phyloP scores from a whole-genome alignment of 2,113 vertebrate species.

The Prochilodus magdalenae region DNA sequence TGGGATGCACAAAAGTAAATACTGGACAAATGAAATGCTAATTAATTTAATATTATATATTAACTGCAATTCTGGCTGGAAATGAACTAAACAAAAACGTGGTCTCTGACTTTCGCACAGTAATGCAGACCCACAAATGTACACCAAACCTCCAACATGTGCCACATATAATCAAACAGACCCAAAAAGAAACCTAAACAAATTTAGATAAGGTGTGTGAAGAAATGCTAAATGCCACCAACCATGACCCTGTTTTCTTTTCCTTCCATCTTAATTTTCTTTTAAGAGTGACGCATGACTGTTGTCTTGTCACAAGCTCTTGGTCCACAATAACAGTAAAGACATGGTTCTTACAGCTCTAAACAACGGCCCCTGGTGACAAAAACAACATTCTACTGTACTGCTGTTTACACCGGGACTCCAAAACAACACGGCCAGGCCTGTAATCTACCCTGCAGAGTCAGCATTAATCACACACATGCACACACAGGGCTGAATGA shows the following conservation, averaged over 20 bases:
- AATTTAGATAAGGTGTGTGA: too few relatives aligned
- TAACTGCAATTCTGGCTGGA: too few relatives aligned
- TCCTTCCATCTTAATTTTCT: neutral
- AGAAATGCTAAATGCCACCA: neutral
- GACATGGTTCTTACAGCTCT: neutral
- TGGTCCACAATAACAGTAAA: constrained; percentile 2
- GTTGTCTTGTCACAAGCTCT: neutral
- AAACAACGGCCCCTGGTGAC: constrained; percentile 34
- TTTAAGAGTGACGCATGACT: neutral
- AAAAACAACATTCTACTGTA: constrained; percentile 34
- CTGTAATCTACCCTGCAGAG: constrained; percentile 48
- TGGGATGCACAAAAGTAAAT: too few relatives aligned
- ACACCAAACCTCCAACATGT: too few relatives aligned
- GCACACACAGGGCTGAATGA: constrained; percentile 32
- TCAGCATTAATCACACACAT: constrained; percentile 39
- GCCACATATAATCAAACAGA: too few relatives aligned
- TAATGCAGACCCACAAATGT: too few relatives aligned
- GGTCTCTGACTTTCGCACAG: too few relatives aligned
- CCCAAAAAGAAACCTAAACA: too few relatives aligned
- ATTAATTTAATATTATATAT: too few relatives aligned
- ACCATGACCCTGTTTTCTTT: neutral
- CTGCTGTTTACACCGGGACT: constrained; percentile 33
- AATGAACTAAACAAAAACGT: too few relatives aligned
- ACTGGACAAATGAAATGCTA: too few relatives aligned
- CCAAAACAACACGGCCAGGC: constrained; percentile 35